Conservation (phyloP, 2,113 vertebrate genomes). For the Daboia siamensis region DNA sequence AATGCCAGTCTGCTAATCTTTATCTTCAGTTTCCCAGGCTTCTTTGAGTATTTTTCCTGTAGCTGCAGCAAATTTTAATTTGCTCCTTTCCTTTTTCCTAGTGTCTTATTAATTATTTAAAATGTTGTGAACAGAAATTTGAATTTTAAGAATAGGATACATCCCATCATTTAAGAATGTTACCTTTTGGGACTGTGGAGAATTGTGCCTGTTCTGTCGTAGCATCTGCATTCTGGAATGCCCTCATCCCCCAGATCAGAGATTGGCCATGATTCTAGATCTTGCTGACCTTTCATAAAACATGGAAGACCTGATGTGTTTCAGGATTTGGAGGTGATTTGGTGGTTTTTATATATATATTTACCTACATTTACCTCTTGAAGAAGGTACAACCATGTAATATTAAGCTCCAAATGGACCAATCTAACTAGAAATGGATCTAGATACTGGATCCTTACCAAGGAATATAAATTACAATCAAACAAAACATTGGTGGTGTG, state of each 20-base stretch:
- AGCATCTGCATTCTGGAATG: not conserved
- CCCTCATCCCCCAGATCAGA: not conserved
- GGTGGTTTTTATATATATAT: not conserved
- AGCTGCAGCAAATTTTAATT: not conserved
- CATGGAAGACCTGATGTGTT: not conserved
- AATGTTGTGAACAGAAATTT: constrained; percentile 1
- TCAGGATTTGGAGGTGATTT: not conserved
- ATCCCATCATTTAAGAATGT: not conserved
- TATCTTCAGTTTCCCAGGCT: not conserved
- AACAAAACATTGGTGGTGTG: too few species aligned
- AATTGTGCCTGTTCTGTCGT: not conserved
- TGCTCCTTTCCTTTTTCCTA: not conserved
- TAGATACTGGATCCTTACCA: too few species aligned
- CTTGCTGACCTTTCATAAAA: not conserved
- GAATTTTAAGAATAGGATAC: not conserved
- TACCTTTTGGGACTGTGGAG: not conserved
- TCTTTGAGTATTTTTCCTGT: not conserved
- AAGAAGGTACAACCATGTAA: not conserved
- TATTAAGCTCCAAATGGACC: not conserved
- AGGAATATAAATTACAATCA: too few species aligned
- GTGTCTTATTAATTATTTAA: not conserved
- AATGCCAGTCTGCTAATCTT: not conserved
- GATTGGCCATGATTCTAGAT: not conserved
- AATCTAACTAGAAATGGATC: too few species aligned
- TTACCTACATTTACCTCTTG: not conserved